phyloP scores from a whole-genome alignment of 2,797 vertebrate genomes.

The Cynodonichthys magdalenae region DNA sequence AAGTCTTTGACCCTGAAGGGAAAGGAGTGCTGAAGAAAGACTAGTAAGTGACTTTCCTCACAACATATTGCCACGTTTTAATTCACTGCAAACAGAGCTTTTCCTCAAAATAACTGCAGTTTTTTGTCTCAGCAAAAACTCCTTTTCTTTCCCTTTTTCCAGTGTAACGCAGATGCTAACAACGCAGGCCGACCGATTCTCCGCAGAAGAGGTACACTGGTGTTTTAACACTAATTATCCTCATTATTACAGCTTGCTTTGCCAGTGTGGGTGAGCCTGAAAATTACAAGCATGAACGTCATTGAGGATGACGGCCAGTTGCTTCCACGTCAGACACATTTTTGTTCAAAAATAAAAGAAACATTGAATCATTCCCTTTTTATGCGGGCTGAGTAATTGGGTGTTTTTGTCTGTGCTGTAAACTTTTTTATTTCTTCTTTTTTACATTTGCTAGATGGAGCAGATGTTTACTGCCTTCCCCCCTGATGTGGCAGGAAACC shows the following conservation, averaged over 20 bases:
- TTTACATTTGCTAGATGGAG: constrained; percentile 81
- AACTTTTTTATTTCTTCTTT: neutral
- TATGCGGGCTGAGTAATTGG: constrained; percentile 1
- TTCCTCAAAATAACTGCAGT: constrained; percentile 1
- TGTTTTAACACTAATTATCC: constrained; percentile 26
- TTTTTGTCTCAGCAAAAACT: constrained; percentile 5
- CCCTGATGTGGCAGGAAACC: constrained; percentile 90
- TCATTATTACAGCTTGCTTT: constrained; percentile 30
- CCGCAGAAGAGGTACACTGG: constrained; percentile 88
- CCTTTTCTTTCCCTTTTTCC: constrained; percentile 38
- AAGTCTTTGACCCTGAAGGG: constrained; percentile 95
- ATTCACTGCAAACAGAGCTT: constrained; percentile 4
- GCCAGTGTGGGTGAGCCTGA: constrained; percentile 18
- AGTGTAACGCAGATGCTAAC: constrained; percentile 96
- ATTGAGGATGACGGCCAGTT: constrained; percentile 11
- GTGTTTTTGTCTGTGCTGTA: constrained; percentile 9
- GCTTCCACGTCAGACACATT: constrained; percentile 22
- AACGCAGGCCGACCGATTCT: constrained; percentile 94
- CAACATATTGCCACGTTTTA: neutral
- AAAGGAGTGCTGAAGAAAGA: constrained; percentile 92
- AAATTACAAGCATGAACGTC: constrained; percentile 17
- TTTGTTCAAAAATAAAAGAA: neutral
- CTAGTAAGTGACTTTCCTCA: constrained; percentile 84
- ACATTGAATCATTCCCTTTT: constrained; percentile 27
- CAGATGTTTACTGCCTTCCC: constrained; percentile 97